phyloP scores from a whole-genome alignment of 2,113 vertebrate species.

The Chloebia gouldiae region DNA sequence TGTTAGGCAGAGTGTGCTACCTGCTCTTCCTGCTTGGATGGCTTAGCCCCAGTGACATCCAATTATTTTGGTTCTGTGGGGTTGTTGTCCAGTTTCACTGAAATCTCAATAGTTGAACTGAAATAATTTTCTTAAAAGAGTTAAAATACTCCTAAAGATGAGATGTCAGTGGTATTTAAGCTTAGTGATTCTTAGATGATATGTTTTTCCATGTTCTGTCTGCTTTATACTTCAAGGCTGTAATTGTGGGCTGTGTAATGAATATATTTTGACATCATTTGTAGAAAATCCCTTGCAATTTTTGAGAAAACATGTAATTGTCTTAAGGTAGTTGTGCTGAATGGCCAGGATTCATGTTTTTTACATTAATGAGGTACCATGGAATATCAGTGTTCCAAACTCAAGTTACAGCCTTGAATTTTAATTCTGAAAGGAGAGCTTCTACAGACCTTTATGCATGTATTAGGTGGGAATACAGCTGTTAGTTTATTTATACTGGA shows the following conservation, averaged over 20 bases:
- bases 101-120: background rate
- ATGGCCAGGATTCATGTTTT: background rate
- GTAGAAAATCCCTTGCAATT: background rate
- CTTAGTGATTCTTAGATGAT: background rate
- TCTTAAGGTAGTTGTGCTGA: background rate
- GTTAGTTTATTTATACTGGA: background rate
- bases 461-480: background rate
- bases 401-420: background rate
- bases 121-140: background rate
- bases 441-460: background rate
- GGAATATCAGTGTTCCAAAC: background rate
- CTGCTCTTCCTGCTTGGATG: background rate
- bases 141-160: background rate
- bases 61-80: accelerated
- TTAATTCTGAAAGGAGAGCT: background rate
- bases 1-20: background rate
- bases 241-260: background rate
- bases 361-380: background rate
- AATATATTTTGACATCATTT: background rate
- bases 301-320: background rate
- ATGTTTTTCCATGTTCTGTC: background rate
- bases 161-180: background rate
- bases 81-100: background rate
- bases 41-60: background rate
- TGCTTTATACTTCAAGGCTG: background rate